Conservation (phyloP, 2,888 invertebrate genomes). For the Cephus sareptanus region DNA sequence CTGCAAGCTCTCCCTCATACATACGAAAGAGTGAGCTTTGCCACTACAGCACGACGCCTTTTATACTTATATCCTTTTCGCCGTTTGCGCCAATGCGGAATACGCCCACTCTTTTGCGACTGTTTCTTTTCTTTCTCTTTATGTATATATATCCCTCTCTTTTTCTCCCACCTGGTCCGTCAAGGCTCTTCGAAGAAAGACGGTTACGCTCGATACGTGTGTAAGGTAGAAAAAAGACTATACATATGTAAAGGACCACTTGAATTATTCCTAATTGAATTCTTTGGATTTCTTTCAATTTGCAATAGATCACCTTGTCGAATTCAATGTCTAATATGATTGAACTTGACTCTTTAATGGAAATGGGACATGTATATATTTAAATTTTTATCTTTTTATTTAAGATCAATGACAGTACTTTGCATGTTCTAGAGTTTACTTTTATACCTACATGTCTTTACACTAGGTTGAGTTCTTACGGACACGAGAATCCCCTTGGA, state of each 20-base stretch:
- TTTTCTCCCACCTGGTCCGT: conserved; percentile 12
- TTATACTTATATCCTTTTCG: conserved; percentile 10
- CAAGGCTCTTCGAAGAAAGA: background rate
- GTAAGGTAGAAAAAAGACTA: background rate
- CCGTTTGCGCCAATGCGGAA: conserved; percentile 28
- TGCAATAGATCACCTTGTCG: background rate
- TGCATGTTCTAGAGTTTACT: background rate
- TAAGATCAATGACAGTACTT: no score
- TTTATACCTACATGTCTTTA: background rate
- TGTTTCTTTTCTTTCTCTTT: background rate
- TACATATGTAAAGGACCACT: background rate
- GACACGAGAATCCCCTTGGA: background rate
- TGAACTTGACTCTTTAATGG: background rate
- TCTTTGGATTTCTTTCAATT: background rate
- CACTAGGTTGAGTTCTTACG: background rate
- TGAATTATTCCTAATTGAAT: background rate
- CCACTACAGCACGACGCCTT: conserved; percentile 2
- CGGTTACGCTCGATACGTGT: background rate
- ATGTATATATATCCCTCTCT: background rate
- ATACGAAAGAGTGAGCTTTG: conserved; percentile 11
- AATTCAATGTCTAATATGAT: background rate
- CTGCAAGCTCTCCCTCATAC: conserved; percentile 1
- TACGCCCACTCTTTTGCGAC: conserved; percentile 20
- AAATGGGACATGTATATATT: background rate
- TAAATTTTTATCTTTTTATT: background rate